Base-by-base conservation (phyloP, 2,113 vertebrate genomes). In the Takifugu bimaculatus region DNA sequence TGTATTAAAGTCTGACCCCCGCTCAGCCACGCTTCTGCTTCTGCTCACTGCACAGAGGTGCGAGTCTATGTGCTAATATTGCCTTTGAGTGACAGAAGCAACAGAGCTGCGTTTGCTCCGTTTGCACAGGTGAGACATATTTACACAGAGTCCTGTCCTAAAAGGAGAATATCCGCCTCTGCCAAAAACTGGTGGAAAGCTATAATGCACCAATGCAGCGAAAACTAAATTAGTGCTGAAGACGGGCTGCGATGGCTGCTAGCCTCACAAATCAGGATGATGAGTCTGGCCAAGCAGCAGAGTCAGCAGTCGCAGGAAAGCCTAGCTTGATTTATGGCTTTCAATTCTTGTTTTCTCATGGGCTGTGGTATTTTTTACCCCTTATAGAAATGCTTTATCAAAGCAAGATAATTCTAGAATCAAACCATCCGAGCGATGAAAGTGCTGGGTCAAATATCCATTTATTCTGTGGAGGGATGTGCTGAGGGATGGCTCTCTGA, bases 261-360 rank as follows among this genome's bases (percentile, higher is more conserved):
- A 68, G 57, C 77, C 62, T 70, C 59, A 74, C 79, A 81, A 81
- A 85, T 82, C 75, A 79, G 53, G 27, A 39, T 27, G 15, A 39
- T 15, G 66, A 70, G 74, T 58, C 68, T 67, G 70, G 65, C 45
- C 45, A 49, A 49, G 60, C 65, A 39, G 60, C 60, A 57, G 57
- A 59, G 67, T 75, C 77, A 85, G 72, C 76, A 80, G 71, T 65
- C 52, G 12, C 72, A 68, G 70, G 25, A 2, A 56, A 57, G 60
- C 50, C 15, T 69, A 73, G 76, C 65, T 61, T 82, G 82, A 89
- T 72, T 81, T 86, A 87, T 74, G 77, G 75, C 70, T 71, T 85
- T 79, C 60, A 74, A 82, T 81, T 84, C 76, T 69, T 82, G 76
- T 86, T 78, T 78, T 75, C 42, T 70, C 68, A 74, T 60, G 48